Evolutionary conservation across 2,113 vertebrate genomes (phyloP).

Genomic region (Lota lota): DNA sequence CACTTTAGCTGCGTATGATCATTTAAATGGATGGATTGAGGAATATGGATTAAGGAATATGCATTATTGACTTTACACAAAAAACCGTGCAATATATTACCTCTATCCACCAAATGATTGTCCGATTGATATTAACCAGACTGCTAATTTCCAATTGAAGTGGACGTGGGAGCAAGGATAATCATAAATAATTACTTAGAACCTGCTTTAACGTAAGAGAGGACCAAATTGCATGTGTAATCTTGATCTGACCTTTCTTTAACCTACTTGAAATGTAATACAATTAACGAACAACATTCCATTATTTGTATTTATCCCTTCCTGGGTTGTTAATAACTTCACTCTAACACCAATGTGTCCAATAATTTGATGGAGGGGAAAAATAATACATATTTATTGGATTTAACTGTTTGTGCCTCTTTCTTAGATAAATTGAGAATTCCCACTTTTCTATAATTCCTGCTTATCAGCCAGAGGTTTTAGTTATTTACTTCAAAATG

Average conservation of each 20-base stretch:
- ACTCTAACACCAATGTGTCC: constrained; percentile 46
- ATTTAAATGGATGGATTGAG: background rate
- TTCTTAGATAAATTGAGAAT: constrained; percentile 65
- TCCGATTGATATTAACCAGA: constrained; percentile 21
- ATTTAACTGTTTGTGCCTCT: constrained; percentile 65
- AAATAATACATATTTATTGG: constrained; percentile 65
- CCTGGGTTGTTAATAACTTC: constrained; percentile 58
- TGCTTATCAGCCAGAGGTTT: constrained; percentile 75
- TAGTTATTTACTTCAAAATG: constrained; percentile 85
- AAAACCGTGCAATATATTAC: background rate
- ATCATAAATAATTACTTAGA: background rate
- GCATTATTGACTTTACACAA: constrained; percentile 5
- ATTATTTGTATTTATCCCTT: constrained; percentile 33
- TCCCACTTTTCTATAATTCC: constrained; percentile 76
- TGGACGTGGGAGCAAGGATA: constrained; percentile 9
- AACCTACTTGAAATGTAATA: no score
- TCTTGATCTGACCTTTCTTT: no score
- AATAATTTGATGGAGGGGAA: constrained; percentile 58
- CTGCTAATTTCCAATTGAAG: constrained; percentile 25
- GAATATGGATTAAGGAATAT: background rate
- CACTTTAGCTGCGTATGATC: background rate
- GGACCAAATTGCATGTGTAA: no score
- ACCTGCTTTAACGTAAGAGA: no score
- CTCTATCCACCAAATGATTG: constrained; percentile 23
- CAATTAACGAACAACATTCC: no score